phyloP scores from a whole-genome alignment of 2,113 vertebrate species.

The Hiodon alosoides region DNA sequence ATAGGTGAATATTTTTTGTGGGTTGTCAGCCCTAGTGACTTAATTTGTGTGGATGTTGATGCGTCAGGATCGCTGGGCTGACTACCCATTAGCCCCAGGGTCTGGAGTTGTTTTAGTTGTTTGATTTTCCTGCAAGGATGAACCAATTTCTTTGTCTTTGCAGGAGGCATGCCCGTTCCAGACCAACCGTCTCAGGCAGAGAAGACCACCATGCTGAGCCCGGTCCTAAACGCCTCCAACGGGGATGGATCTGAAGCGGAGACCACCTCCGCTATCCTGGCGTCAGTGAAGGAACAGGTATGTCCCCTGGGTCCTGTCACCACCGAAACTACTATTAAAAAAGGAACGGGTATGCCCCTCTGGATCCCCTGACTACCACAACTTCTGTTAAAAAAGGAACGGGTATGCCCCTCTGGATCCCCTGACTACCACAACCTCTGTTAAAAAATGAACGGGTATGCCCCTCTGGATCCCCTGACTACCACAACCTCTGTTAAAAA shows the following conservation, averaged over 20 bases:
- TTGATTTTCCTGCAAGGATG: neutral
- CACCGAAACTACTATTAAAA: too few species aligned
- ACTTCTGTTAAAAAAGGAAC: neutral
- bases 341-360: too few species aligned
- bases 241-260: slow-evolving; percentile 87
- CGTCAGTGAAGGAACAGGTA: slow-evolving; percentile 99
- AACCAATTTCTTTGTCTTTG: slow-evolving; percentile 28
- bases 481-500: neutral
- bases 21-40: neutral
- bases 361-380: too few species aligned
- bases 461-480: too few species aligned
- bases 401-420: neutral
- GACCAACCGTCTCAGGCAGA: slow-evolving; percentile 88
- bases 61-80: neutral
- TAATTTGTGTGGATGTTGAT: neutral
- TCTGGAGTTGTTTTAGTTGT: too few species aligned
- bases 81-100: neutral
- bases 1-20: too few species aligned
- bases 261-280: slow-evolving; percentile 91
- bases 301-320: neutral
- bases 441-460: too few species aligned
- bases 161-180: slow-evolving; percentile 93
- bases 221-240: slow-evolving; percentile 82
- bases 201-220: slow-evolving; percentile 83
- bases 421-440: too few species aligned